phyloP scores from a whole-genome alignment of 2,888 invertebrate genomes.

The Lepidocyrtoides sp. region DNA sequence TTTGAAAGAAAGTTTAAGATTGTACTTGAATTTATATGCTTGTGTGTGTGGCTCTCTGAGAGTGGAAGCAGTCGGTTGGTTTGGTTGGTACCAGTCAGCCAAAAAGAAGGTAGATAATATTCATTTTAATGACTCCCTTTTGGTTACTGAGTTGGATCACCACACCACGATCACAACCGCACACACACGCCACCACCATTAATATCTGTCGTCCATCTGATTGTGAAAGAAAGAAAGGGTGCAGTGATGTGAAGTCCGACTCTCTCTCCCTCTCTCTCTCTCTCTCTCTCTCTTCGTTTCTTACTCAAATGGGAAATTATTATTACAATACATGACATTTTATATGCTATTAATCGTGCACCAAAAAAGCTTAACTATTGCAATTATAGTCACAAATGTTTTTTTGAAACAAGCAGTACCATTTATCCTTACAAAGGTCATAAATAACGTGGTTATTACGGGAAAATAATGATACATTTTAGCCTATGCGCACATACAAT shows the following conservation, averaged over 20 bases:
- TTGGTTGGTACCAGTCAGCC: neutral
- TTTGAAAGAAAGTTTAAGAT: neutral
- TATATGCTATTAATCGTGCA: conserved; percentile 32
- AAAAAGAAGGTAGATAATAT: neutral
- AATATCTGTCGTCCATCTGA: conserved; percentile 67
- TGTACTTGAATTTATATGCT: conserved; percentile 1
- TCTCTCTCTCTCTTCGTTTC: no score
- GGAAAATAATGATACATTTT: conserved; percentile 16
- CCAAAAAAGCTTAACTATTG: conserved; percentile 11
- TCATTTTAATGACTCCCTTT: conserved; percentile 63
- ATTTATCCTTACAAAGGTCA: conserved; percentile 47
- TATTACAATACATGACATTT: conserved; percentile 23
- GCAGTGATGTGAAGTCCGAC: conserved; percentile 12
- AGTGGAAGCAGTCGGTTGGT: neutral
- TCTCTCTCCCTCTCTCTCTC: no score
- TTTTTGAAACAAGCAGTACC: conserved; percentile 29
- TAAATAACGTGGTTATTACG: conserved; percentile 32
- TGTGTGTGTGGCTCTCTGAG: neutral
- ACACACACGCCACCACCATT: conserved; percentile 71
- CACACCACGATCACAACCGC: no score
- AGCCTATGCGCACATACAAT: neutral
- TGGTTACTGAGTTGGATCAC: neutral
- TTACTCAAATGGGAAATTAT: conserved; percentile 30
- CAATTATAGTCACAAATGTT: neutral
- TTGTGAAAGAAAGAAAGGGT: conserved; percentile 37